Conservation (phyloP, 2,888 invertebrate genomes). For the Xanthia togata region DNA sequence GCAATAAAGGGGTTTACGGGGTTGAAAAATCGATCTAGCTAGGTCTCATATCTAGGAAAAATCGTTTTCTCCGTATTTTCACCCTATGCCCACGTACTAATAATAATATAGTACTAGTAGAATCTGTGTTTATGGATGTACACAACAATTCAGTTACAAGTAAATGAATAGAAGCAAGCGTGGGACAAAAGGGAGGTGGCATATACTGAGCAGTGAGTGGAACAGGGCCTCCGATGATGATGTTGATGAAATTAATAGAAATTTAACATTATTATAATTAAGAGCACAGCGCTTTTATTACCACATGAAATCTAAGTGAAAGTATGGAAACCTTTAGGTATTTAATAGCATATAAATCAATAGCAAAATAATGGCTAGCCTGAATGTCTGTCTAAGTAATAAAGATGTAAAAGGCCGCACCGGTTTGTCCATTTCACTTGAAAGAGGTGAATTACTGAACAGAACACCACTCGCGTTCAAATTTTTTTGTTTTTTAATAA, state of each 20-base stretch:
- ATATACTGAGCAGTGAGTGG: no score
- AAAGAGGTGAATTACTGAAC: conserved; percentile 46
- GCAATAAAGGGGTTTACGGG: no score
- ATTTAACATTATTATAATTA: background rate
- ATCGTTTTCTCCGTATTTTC: no score
- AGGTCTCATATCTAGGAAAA: no score
- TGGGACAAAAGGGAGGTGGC: background rate
- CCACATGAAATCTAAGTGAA: background rate
- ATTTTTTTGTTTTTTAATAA: conserved; percentile 44
- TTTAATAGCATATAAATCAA: background rate
- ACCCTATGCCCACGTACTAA: no score
- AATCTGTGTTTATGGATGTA: background rate
- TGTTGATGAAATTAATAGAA: background rate
- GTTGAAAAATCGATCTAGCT: no score
- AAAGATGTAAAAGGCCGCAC: conserved; percentile 27
- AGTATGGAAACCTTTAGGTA: background rate
- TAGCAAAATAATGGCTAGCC: background rate
- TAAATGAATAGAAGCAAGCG: background rate
- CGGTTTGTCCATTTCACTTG: conserved; percentile 34
- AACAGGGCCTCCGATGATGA: background rate
- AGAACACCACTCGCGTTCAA: conserved; percentile 37
- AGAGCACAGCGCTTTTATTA: background rate
- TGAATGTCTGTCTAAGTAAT: conserved; percentile 4
- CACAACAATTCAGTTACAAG: background rate
- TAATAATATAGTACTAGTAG: no score